A percentile compares a stretch with the other conserved stretches of the same genome.
Conservation (phyloP, 2,113 vertebrate genomes). For the Dolichotis patagonum region DNA sequence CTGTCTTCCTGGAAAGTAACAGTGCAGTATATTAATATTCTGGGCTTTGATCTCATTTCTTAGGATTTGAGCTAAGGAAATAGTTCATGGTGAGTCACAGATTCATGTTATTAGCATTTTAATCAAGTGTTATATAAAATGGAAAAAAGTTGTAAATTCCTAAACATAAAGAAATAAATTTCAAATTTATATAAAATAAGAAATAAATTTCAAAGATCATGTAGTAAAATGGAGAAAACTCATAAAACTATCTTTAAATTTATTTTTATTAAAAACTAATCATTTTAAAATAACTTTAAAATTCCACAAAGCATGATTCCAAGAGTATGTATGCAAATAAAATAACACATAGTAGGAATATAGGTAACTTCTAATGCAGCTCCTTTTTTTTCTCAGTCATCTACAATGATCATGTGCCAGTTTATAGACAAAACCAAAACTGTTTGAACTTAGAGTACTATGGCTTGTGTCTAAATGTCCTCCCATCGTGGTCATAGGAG, state of each 20-base stretch:
- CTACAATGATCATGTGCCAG: background rate
- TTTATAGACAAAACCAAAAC: background rate
- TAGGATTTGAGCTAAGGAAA: background rate
- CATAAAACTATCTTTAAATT: background rate
- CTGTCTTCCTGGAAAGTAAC: background rate
- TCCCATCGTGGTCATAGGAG: background rate
- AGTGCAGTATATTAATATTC: background rate
- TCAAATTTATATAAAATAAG: background rate
- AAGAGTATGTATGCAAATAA: background rate
- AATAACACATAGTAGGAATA: background rate
- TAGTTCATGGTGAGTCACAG: background rate
- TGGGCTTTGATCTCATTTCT: background rate
- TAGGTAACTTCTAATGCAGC: background rate
- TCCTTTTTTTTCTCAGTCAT: background rate
- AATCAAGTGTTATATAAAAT: background rate
- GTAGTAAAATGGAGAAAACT: background rate
- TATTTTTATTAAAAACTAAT: background rate
- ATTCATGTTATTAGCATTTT: background rate
- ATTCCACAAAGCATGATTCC: background rate
- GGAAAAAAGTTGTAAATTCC: background rate
- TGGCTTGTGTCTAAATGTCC: background rate
- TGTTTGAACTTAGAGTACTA: background rate
- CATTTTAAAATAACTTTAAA: slow-evolving; percentile 6
- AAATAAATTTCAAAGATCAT: background rate
- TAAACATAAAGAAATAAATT: background rate